A percentile compares a stretch with the other conserved stretches of the same genome.
These are phyloP conservation scores for Lymantria monacha DNA, from an alignment of 2,888 invertebrate genomes.

Conservation along the genomic window DNA sequence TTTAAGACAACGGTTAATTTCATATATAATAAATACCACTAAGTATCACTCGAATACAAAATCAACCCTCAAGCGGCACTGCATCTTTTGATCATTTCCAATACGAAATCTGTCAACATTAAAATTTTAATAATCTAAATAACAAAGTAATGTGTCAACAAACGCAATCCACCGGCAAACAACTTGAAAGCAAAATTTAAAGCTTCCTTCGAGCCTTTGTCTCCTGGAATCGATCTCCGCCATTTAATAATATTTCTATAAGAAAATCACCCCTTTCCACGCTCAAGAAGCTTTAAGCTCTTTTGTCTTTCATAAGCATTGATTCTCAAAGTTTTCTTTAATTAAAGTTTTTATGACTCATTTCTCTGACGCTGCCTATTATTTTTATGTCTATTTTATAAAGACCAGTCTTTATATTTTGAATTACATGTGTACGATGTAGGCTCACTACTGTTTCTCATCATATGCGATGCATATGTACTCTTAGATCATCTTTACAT, in stretches of 20 bases:
- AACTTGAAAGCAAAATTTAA: slow-evolving; percentile 56
- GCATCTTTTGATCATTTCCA: slow-evolving; percentile 6
- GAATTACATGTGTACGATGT: no score
- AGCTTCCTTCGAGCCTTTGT: slow-evolving; percentile 46
- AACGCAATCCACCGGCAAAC: slow-evolving; percentile 50
- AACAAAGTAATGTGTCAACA: slow-evolving; percentile 40
- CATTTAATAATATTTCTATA: slow-evolving; percentile 71
- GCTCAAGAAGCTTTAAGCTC: slow-evolving; percentile 45
- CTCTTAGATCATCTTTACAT: no score
- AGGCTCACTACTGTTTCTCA: no score
- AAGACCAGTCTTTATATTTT: no score
- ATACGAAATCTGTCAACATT: slow-evolving; percentile 11
- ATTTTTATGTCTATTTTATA: background rate
- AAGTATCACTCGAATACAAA: no score
- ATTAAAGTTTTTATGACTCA: slow-evolving; percentile 65
- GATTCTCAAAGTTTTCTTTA: slow-evolving; percentile 54
- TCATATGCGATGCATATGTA: no score
- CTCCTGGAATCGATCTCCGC: slow-evolving; percentile 61
- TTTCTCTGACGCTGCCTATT: slow-evolving; percentile 25
- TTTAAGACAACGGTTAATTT: no score
- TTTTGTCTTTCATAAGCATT: slow-evolving; percentile 58
- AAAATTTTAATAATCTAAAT: slow-evolving; percentile 31
- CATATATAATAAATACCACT: background rate
- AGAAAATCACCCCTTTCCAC: slow-evolving; percentile 50
- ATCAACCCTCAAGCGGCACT: background rate